These are phyloP conservation scores for Aleadryas rufinucha DNA, from an alignment of 2,113 vertebrate species.

Conservation along the genomic window DNA sequence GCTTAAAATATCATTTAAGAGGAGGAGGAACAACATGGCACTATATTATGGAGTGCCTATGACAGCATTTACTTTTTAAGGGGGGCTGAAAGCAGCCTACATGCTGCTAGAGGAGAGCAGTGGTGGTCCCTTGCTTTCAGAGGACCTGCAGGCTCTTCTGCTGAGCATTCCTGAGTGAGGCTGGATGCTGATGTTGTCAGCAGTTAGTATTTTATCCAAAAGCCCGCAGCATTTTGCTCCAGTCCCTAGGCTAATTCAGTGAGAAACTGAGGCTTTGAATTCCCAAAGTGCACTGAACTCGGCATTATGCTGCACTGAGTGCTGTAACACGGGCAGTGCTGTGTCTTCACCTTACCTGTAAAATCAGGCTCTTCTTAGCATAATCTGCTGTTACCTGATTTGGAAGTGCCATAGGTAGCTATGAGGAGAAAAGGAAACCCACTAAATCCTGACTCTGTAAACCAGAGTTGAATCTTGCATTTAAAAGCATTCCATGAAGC, in stretches of 20 bases:
- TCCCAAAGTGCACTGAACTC: background rate
- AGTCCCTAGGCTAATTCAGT: background rate
- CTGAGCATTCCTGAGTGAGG: background rate
- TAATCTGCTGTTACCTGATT: background rate
- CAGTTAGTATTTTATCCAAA: background rate
- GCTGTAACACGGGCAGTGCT: background rate
- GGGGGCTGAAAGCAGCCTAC: background rate
- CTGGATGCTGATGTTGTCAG: background rate
- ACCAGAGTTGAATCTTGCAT: background rate
- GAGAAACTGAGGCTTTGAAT: background rate
- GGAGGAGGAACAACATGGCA: background rate
- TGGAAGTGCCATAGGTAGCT: background rate
- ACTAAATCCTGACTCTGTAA: background rate
- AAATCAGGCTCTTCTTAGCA: background rate
- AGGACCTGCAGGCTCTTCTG: background rate
- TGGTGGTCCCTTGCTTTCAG: background rate
- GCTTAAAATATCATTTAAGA: background rate
- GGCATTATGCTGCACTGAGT: rapidly evolving
- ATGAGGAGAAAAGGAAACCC: background rate
- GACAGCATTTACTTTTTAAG: background rate
- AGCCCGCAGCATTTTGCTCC: background rate
- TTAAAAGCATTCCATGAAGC: background rate
- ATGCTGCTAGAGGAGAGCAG: background rate
- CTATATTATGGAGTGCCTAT: background rate
- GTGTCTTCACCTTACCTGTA: background rate